Percentiles rank a stretch among this genome's conserved stretches.
Evolutionary conservation across 2,888 invertebrate species (phyloP).

Genomic region (Blomia tropicalis): DNA sequence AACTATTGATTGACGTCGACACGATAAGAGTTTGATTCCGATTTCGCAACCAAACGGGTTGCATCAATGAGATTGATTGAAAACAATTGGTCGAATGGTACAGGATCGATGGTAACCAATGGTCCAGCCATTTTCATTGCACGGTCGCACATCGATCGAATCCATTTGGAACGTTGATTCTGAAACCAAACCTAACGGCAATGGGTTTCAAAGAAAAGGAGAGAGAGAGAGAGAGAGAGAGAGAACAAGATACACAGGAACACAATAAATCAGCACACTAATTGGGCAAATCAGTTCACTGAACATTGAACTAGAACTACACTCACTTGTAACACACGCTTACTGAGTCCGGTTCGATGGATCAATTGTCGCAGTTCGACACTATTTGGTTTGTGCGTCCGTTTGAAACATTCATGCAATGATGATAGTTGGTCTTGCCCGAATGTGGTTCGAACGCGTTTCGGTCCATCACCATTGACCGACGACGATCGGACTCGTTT

Average conservation of each 20-base stretch:
- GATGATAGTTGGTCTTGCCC: not conserved
- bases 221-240: not conserved
- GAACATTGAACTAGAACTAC: not conserved
- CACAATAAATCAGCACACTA: conserved; percentile 1
- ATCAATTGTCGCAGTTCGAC: not conserved
- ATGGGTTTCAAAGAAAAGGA: not conserved
- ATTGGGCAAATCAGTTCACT: not conserved
- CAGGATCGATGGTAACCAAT: too few species aligned
- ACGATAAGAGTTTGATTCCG: too few species aligned
- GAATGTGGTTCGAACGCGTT: conserved; percentile 7
- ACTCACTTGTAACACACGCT: conserved; percentile 10
- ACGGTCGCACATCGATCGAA: not conserved
- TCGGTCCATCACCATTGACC: not conserved
- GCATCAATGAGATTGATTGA: too few species aligned
- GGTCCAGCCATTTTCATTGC: not conserved
- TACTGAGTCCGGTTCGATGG: not conserved
- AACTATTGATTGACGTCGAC: too few species aligned
- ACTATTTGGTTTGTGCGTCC: conserved; percentile 7
- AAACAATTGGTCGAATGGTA: too few species aligned
- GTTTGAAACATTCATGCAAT: conserved; percentile 3
- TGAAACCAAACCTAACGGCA: conserved; percentile 12
- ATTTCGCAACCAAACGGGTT: too few species aligned
- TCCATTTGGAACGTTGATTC: conserved; percentile 14
- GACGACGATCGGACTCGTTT: too few species aligned
- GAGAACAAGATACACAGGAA: too few species aligned